A percentile compares a stretch with the other conserved stretches of the same genome.
Evolutionary conservation across 2,113 vertebrate species (phyloP).

Genomic region (Clinocottus analis): DNA sequence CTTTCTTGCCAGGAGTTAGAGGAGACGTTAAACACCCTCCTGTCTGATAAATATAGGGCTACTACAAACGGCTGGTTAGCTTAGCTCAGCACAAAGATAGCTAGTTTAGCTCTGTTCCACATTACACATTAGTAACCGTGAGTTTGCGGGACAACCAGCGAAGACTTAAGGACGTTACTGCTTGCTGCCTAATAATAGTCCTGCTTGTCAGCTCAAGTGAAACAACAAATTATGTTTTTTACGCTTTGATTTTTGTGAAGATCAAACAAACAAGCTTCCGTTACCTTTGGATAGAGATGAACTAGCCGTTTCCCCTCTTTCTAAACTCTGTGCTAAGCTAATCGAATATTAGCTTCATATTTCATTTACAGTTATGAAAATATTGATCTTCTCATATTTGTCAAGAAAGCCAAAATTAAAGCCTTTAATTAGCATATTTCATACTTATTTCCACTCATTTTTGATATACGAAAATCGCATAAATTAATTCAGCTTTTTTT

Average conservation of each 20-base stretch:
- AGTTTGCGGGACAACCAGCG: not conserved
- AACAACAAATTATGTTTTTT: not conserved
- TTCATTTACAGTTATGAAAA: not conserved
- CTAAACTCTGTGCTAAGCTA: not conserved
- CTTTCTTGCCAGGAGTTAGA: not conserved
- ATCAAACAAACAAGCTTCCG: not conserved
- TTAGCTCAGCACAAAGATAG: not conserved
- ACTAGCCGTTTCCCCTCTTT: not conserved
- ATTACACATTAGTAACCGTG: not conserved
- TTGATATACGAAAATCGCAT: not conserved
- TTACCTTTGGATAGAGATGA: not conserved
- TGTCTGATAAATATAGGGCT: not conserved
- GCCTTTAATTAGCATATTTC: not conserved
- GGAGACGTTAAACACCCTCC: not conserved
- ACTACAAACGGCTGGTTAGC: too few species aligned
- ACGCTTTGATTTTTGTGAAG: not conserved
- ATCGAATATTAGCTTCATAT: not conserved
- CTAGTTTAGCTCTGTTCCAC: not conserved
- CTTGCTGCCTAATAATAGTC: not conserved
- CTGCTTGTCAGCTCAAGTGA: not conserved
- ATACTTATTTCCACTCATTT: not conserved
- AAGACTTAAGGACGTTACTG: not conserved
- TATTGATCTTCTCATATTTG: not conserved
- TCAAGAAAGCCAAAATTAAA: not conserved
- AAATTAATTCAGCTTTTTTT: not conserved